Evolutionary conservation across 1,140 invertebrate species (phyloP).

Genomic region (Drosophila biarmipes): DNA sequence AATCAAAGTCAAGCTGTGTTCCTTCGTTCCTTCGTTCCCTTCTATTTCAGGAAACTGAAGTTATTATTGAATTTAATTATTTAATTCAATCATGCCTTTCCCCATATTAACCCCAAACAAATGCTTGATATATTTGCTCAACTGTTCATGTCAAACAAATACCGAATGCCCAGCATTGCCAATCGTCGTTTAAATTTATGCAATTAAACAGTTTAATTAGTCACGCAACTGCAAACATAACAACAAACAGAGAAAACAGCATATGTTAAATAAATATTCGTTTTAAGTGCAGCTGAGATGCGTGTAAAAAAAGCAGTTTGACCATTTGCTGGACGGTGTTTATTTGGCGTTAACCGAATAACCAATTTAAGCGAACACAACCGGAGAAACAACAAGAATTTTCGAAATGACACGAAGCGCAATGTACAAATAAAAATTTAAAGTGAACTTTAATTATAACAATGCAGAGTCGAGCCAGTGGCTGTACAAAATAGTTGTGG

Average conservation of each 20-base stretch:
- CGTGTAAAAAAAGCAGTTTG: conserved; percentile 33
- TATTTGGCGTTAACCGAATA: conserved; percentile 43
- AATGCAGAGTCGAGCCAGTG: neutral
- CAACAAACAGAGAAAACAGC: conserved; percentile 32
- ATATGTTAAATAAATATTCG: conserved; percentile 63
- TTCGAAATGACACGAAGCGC: neutral
- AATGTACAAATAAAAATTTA: neutral
- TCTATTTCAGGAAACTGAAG: neutral
- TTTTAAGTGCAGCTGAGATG: conserved; percentile 27
- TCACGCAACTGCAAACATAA: conserved; percentile 29
- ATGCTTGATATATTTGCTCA: conserved; percentile 33
- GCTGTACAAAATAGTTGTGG: conserved; percentile 16
- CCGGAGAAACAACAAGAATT: conserved; percentile 13
- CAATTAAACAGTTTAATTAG: conserved; percentile 66
- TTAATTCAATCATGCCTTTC: neutral
- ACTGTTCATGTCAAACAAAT: conserved; percentile 18
- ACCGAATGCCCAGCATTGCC: neutral
- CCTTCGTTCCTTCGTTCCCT: neutral
- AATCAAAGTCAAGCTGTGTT: neutral
- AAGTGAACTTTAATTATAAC: conserved; percentile 17
- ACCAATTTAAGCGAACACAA: conserved; percentile 46
- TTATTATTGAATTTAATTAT: neutral
- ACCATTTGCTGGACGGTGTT: conserved; percentile 42
- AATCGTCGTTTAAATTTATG: conserved; percentile 64
- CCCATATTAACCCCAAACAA: conserved; percentile 1